Evolutionary conservation across 2,888 invertebrate genomes (phyloP), one percentile per base, ranked within the genome.

Genomic region (Patella pellucida): DNA sequence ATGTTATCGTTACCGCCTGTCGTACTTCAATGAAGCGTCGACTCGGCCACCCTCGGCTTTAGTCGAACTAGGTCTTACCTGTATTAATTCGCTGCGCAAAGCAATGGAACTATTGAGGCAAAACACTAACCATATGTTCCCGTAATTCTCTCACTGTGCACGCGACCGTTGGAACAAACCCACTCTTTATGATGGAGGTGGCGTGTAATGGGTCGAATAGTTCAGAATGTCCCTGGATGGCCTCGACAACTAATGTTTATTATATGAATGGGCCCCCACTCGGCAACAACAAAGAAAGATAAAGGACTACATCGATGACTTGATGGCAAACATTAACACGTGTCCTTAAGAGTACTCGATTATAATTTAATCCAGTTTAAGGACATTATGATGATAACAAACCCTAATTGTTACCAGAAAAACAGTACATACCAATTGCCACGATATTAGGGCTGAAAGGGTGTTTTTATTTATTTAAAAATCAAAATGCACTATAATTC

Each of bases 141-240:
- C 19, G 19, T 62, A 19, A 19, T n/a, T 19, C 62, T 41, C 62
- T 15, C n/a, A 19, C n/a, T 15, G 19, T 62, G 62, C 62, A 62
- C 62, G 62, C 62, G 62, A 62, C 19, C 62, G 19, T 62, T 62
- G 62, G 62, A 62, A 62, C 62, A 62, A n/a, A 62, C 19, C 1
- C 11, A 41, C 41, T 41, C 41, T 41, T 41, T 41, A 41, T 19
- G 62, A 62, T 11, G n/a, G 9, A 62, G n/a, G 12, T n/a, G n/a
- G 62, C 62, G 62, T 62, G 62, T 62, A 62, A 62, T 62, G 19
- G 62, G 15, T n/a, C 16, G 19, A 62, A 62, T 62, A 62, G 62
- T n/a, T 62, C n/a, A n/a, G n/a, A 62, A 62, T 62, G 19, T n/a
- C 62, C 62, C 62, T 62, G 19, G 19, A 19, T n/a, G 62, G 9